phyloP scores from a whole-genome alignment of 1,140 invertebrate species.

The Rhopalosiphum padi region DNA sequence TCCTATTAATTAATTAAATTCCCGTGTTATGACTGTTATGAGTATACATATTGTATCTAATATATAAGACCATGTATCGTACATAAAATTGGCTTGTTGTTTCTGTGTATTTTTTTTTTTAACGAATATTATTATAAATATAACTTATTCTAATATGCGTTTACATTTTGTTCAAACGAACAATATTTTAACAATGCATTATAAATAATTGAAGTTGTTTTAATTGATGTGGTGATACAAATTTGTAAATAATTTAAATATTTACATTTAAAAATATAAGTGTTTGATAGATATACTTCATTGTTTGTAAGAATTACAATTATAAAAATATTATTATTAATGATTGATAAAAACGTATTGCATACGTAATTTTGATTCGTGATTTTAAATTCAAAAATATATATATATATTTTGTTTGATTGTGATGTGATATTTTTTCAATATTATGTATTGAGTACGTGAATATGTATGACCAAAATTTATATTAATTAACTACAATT shows the following conservation, averaged over 20 bases:
- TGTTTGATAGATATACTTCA: neutral
- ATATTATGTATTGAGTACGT: neutral
- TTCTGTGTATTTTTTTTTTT: neutral
- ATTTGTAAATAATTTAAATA: conserved; percentile 16
- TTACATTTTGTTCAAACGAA: neutral
- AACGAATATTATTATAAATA: neutral
- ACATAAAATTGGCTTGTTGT: neutral
- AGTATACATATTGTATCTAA: too few species aligned
- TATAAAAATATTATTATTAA: conserved; percentile 3
- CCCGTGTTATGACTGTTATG: neutral
- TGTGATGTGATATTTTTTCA: neutral
- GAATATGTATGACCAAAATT: neutral
- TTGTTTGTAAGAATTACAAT: neutral
- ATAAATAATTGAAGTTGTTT: neutral
- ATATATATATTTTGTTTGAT: neutral
- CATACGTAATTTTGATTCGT: neutral
- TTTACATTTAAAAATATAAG: neutral
- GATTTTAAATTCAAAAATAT: neutral
- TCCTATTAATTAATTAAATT: neutral
- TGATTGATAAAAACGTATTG: neutral
- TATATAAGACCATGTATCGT: neutral
- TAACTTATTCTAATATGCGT: neutral
- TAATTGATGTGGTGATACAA: neutral
- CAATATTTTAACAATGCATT: neutral
- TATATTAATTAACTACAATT: neutral